Conservation (phyloP, 2,797 vertebrate species). For the Anniella stebbinsi region DNA sequence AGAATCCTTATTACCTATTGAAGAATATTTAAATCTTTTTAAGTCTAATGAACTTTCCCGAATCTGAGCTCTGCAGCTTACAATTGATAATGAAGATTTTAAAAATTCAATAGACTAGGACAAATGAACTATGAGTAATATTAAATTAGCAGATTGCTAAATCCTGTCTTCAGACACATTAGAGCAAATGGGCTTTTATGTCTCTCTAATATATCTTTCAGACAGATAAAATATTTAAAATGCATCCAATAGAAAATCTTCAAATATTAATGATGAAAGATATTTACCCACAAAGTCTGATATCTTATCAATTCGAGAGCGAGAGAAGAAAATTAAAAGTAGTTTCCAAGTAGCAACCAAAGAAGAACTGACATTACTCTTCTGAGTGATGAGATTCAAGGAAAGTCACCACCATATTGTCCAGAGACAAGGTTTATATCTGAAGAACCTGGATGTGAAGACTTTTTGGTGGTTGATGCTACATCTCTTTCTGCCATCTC, state of each 20-base stretch:
- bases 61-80: conserved; percentile 44
- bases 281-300: background rate
- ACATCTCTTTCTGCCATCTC: background rate
- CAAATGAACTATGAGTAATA: conserved; percentile 44
- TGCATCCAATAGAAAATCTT: background rate
- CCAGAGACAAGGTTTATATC: background rate
- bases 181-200: background rate
- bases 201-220: conserved; percentile 10
- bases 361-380: background rate
- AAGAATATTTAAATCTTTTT: conserved; percentile 62
- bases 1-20: conserved; percentile 55
- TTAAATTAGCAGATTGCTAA: conserved; percentile 35
- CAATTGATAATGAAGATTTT: conserved; percentile 24
- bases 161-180: conserved; percentile 27
- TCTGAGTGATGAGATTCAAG: background rate
- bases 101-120: conserved; percentile 43
- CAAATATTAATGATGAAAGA: background rate
- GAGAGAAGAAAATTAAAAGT: background rate
- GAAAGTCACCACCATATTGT: background rate
- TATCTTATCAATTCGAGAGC: background rate
- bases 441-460: background rate
- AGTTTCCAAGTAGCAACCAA: background rate
- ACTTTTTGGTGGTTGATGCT: background rate
- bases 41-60: conserved; percentile 48
- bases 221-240: background rate